A percentile compares a stretch with the other conserved stretches of the same genome.
Evolutionary conservation across 2,113 vertebrate genomes (phyloP).

Genomic region (Isurus oxyrinchus): DNA sequence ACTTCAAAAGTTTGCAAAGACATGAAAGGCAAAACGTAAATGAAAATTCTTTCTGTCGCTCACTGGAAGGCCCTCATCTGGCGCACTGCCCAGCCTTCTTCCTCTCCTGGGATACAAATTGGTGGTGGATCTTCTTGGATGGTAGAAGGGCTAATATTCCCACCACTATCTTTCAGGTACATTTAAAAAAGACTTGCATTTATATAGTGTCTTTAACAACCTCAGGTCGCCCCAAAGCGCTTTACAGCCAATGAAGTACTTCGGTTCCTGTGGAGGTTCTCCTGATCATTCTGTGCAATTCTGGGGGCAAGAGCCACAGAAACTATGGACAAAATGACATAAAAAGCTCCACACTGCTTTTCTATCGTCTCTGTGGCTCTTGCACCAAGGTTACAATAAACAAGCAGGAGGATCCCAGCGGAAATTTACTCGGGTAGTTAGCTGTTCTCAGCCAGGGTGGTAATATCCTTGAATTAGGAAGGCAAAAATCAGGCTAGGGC

Average conservation of each 20-base stretch:
- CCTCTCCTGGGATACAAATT: neutral
- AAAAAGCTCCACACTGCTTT: neutral
- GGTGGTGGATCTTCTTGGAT: neutral
- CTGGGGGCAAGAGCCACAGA: neutral
- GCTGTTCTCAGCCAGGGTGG: neutral
- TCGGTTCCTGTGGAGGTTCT: neutral
- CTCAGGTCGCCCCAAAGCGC: too few relatives aligned
- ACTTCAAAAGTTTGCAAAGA: neutral
- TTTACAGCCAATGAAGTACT: too few relatives aligned
- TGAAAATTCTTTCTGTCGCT: neutral
- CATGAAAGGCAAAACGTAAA: neutral
- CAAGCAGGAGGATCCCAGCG: too few relatives aligned
- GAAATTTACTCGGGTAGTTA: too few relatives aligned
- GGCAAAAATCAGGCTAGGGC: neutral
- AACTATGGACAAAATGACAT: neutral
- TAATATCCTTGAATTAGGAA: neutral
- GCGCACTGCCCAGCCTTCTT: neutral
- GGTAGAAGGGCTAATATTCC: neutral
- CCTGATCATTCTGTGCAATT: neutral
- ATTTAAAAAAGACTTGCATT: too few relatives aligned
- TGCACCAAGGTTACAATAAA: too few relatives aligned
- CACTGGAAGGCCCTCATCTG: neutral
- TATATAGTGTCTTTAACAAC: too few relatives aligned
- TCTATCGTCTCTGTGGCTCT: neutral
- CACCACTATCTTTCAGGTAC: neutral